A percentile compares a stretch with the other conserved stretches of the same genome.
These are phyloP conservation scores for Nomada ferruginata DNA, from an alignment of 2,888 invertebrate species.

Conservation along the genomic window DNA sequence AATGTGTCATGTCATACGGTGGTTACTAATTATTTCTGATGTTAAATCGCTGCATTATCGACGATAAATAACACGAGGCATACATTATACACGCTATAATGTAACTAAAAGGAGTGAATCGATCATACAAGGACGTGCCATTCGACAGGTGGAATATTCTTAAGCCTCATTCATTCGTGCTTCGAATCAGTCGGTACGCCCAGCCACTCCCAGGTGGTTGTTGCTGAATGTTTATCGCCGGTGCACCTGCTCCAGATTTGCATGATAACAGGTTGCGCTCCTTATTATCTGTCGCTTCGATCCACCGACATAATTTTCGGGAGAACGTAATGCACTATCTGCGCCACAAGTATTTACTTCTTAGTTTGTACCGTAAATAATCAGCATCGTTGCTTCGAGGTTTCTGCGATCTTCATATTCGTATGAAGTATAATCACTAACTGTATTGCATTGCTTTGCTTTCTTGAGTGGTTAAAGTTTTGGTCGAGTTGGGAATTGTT, in stretches of 20 bases:
- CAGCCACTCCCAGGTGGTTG: constrained; percentile 62
- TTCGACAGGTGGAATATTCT: constrained; percentile 45
- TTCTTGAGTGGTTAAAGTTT: too few species aligned
- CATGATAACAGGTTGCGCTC: constrained; percentile 64
- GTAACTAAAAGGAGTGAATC: constrained; percentile 22
- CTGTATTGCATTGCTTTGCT: too few species aligned
- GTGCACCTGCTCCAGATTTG: constrained; percentile 54
- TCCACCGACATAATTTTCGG: constrained; percentile 35
- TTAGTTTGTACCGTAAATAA: constrained; percentile 10
- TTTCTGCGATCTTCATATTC: too few species aligned
- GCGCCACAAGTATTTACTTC: not conserved
- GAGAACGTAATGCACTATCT: not conserved
- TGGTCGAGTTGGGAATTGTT: too few species aligned
- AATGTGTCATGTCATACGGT: not conserved
- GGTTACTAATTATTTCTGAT: not conserved
- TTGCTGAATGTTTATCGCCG: constrained; percentile 45
- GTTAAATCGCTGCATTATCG: constrained; percentile 30
- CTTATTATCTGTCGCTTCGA: constrained; percentile 52
- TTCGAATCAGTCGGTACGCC: constrained; percentile 54
- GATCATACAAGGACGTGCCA: constrained; percentile 39
- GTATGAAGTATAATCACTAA: too few species aligned
- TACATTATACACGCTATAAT: constrained; percentile 12
- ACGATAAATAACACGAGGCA: constrained; percentile 22
- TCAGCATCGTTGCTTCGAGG: not conserved
- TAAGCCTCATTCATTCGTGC: constrained; percentile 15